phyloP scores from a whole-genome alignment of 2,888 invertebrate species.

The Ypsolopha sequella region DNA sequence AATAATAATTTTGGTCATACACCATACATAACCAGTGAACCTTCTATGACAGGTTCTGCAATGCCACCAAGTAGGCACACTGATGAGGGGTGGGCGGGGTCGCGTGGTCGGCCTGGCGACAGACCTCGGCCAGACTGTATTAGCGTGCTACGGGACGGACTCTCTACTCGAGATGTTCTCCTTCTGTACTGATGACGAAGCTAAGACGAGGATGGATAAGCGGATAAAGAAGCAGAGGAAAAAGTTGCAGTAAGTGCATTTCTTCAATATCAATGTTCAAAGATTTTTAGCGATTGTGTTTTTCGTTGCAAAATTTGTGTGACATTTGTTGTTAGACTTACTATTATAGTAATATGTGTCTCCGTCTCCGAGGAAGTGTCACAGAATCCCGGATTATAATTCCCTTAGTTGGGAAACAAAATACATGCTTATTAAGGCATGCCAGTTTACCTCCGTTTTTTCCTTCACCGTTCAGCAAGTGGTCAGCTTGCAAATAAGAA shows the following conservation, averaged over 20 bases:
- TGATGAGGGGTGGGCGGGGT: slow-evolving; percentile 84
- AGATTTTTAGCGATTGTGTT: too few species aligned
- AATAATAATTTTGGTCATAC: slow-evolving; percentile 1
- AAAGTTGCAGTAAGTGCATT: slow-evolving; percentile 55
- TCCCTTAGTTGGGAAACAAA: too few species aligned
- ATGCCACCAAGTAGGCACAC: slow-evolving; percentile 82
- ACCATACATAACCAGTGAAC: neutral
- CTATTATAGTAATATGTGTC: too few species aligned
- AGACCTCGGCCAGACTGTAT: slow-evolving; percentile 78
- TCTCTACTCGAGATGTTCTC: slow-evolving; percentile 85
- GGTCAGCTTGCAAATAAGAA: too few species aligned
- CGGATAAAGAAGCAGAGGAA: slow-evolving; percentile 81
- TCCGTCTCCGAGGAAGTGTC: too few species aligned
- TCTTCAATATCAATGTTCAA: too few species aligned
- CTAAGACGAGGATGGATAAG: slow-evolving; percentile 78
- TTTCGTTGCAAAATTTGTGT: too few species aligned
- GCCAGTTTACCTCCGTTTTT: too few species aligned
- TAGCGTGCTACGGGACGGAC: slow-evolving; percentile 89
- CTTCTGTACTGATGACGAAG: slow-evolving; percentile 82
- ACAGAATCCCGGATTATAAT: too few species aligned
- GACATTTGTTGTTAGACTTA: too few species aligned
- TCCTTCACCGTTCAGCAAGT: too few species aligned
- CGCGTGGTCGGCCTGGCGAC: slow-evolving; percentile 81
- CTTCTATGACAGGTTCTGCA: slow-evolving; percentile 60
- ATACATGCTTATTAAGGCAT: too few species aligned